Percentiles rank a stretch among this genome's conserved stretches.
Conservation (phyloP, 2,113 vertebrate species). For the Myotis lucifugus region DNA sequence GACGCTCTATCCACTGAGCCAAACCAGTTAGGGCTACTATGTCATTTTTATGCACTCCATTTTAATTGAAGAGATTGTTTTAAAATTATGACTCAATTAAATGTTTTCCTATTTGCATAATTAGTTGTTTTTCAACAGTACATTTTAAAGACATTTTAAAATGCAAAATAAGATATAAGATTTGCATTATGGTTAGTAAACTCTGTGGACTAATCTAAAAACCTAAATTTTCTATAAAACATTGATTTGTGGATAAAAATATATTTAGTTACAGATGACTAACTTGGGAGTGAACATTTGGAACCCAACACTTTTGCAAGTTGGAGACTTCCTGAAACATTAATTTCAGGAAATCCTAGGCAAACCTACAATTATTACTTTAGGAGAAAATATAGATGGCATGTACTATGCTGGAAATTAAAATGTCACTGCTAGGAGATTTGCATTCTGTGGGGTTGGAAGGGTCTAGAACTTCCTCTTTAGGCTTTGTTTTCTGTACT, state of each 20-base stretch:
- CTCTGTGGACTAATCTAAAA: slow-evolving; percentile 26
- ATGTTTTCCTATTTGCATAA: not conserved
- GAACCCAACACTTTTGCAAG: slow-evolving; percentile 33
- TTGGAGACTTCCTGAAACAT: slow-evolving; percentile 18
- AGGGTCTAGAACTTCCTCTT: slow-evolving; percentile 9
- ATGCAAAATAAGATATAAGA: slow-evolving; percentile 24
- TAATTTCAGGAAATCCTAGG: slow-evolving; percentile 53
- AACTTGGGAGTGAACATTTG: slow-evolving; percentile 22
- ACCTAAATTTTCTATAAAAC: slow-evolving; percentile 25
- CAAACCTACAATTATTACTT: slow-evolving; percentile 33
- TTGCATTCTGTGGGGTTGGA: slow-evolving; percentile 49
- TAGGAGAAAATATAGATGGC: not conserved
- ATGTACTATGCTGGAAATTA: slow-evolving; percentile 28
- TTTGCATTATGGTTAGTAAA: slow-evolving; percentile 22
- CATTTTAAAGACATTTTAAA: slow-evolving; percentile 38
- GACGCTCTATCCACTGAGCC: too few relatives aligned
- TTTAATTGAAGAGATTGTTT: slow-evolving; percentile 11
- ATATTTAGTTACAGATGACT: not conserved
- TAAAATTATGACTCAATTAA: not conserved
- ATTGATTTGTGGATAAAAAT: slow-evolving; percentile 30
- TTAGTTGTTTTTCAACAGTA: slow-evolving; percentile 30
- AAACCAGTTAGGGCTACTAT: too few relatives aligned
- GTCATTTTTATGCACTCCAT: not conserved
- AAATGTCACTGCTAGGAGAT: slow-evolving; percentile 47
- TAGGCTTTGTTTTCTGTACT: not conserved